Evolutionary conservation across 2,113 vertebrate genomes (phyloP), one percentile per base, ranked within the genome.

Genomic region (Melospiza melodia): DNA sequence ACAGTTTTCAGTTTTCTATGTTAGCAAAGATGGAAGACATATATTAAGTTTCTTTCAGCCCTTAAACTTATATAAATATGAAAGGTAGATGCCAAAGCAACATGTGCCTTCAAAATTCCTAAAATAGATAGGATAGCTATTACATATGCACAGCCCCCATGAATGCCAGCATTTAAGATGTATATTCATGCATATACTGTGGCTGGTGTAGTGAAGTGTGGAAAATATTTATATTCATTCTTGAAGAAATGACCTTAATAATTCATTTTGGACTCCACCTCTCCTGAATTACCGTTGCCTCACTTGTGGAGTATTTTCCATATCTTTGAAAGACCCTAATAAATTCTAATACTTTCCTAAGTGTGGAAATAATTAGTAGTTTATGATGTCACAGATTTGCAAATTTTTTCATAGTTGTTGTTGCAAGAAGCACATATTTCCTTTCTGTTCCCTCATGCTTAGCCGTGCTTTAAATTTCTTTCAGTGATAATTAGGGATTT

Each of bases 341-440:
- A 89, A 96, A 75, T 96, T 93, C 62, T 95, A 49, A 77, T 96
- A 88, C 90, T 96, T 97, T 97, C 67, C 68, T 31, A 89, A 94
- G 44, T 91, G 49, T 97, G 94, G 95, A 94, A 97, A 97, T 82
- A 96, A 95, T 95, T 90, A 87, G 54, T 71, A 95, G n/a, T 89
- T 94, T 72, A 84, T 94, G 90, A 97, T 90, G 90, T 92, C 92
- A 97, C 73, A 92, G 92, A 84, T 89, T 92, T 91, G 41, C 30
- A 89, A 91, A 65, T 23, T 67, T 91, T 96, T 96, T 95, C 94
- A 43, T 72, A 75, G 59, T n/a, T 96, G 55, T 65, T 48, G 66
- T 85, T 96, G 79, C 28, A 96, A 92, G 80, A 73, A 19, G 23
- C 23, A 77, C 16, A 18, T 44, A 84, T 94, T 91, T 94, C 33